Evolutionary conservation across 2,888 invertebrate species (phyloP).

Genomic region (Cotesia congregata): DNA sequence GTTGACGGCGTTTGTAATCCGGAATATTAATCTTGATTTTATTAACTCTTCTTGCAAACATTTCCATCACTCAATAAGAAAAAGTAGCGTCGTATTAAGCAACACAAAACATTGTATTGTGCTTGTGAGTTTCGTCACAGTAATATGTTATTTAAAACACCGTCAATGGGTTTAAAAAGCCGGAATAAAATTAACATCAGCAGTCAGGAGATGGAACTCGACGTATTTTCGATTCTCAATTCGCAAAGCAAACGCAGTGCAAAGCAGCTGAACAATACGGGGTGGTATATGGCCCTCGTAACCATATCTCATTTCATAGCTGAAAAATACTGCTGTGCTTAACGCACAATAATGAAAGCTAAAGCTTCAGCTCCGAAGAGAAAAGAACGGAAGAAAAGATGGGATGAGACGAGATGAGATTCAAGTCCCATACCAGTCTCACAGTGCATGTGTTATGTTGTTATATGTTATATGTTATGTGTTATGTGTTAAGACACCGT

Average conservation of each 20-base stretch:
- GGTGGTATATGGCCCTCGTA: slow-evolving; percentile 58
- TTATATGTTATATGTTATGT: not conserved
- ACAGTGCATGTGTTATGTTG: not conserved
- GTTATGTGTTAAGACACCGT: slow-evolving; percentile 34
- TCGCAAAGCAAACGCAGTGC: slow-evolving; percentile 22
- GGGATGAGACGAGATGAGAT: slow-evolving; percentile 36
- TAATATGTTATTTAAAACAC: not conserved
- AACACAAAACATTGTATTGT: slow-evolving; percentile 9
- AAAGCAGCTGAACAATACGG: slow-evolving; percentile 26
- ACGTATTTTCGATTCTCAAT: slow-evolving; percentile 17
- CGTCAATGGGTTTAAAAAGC: slow-evolving; percentile 41
- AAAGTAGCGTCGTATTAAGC: not conserved
- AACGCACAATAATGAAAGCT: not conserved
- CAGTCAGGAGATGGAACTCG: slow-evolving; percentile 26
- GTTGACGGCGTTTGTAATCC: slow-evolving; percentile 54
- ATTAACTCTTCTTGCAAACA: slow-evolving; percentile 48
- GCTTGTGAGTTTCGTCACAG: slow-evolving; percentile 36
- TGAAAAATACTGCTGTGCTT: not conserved
- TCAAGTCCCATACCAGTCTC: slow-evolving; percentile 6
- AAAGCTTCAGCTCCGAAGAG: slow-evolving; percentile 46
- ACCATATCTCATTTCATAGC: slow-evolving; percentile 65
- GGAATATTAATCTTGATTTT: slow-evolving; percentile 65
- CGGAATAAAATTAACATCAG: slow-evolving; percentile 57
- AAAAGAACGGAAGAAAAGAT: slow-evolving; percentile 35
- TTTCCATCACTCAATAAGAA: not conserved